Evolutionary conservation across 2,113 vertebrate species (phyloP), one percentile per base, ranked within the genome.

Genomic region (Piliocolobus tephrosceles): DNA sequence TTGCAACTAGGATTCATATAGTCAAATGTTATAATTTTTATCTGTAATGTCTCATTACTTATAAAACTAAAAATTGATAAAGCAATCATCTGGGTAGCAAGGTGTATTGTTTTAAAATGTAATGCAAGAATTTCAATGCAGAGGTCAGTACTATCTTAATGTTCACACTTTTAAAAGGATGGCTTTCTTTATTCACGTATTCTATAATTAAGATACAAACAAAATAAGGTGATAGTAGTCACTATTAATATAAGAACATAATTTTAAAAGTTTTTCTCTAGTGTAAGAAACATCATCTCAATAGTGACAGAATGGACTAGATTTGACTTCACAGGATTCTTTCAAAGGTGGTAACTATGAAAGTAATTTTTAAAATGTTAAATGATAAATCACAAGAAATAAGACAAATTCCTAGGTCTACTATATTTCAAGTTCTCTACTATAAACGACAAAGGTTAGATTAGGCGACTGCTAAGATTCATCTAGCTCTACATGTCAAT

Each of bases 291-390:
- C 79, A 90, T 38, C 43, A 90, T 23, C 72, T 94, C 38, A 81
- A 35, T 38, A 79, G 87, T 38, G 47, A 18, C 50, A 93, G 45
- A 86, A 85, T 47, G 23, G 61, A 61, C 6, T 66, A 95, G 47
- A 64, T 32, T 40, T 95, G 52, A 73, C 6, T 73, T 94, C 40
- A 45, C 9, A 90, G 91, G 47, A 78, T 50, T 92, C 40, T 92
- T 92, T 57, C 66, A 88, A 78, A 95, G 47, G 57, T 9, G 58
- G 64, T 32, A 73, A 90, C 70, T 95, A n/a, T 87, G 30, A 96
- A 96, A 87, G 81, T 91, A 91, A 86, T 72, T 88, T 97, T 86
- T 38, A 78, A 88, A 97, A 57, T 40, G 43, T 84, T 70, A 78
- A 96, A 66, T 40, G 4, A 76, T 87, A 43, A 83, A 32, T 95